These are phyloP conservation scores for Aphodius granarius DNA, from an alignment of 2,888 invertebrate species.

Conservation along the genomic window DNA sequence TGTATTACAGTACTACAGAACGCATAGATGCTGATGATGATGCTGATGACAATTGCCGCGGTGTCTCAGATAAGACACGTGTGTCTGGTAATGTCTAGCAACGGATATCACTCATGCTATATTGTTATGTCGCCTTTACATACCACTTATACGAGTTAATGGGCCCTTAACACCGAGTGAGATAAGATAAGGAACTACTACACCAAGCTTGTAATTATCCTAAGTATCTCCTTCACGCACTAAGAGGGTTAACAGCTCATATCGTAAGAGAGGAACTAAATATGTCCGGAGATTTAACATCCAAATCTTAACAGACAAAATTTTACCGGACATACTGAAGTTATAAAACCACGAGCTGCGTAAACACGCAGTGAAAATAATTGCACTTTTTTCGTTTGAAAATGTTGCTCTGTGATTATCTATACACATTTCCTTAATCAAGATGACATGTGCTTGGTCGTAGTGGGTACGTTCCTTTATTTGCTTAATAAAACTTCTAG, in stretches of 20 bases:
- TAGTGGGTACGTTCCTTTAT: no score
- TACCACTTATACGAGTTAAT: slow-evolving; percentile 6
- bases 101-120: slow-evolving; percentile 17
- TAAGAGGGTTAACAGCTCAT: background rate
- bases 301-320: no score
- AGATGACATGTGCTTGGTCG: no score
- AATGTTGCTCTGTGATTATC: no score
- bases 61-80: background rate
- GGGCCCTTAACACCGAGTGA: slow-evolving; percentile 4
- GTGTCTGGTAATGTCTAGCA: slow-evolving; percentile 13
- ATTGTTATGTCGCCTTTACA: slow-evolving; percentile 10
- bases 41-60: background rate
- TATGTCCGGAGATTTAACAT: no score
- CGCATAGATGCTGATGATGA: no score
- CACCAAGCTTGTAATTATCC: background rate
- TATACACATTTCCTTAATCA: no score
- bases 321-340: no score
- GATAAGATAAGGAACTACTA: slow-evolving; percentile 4
- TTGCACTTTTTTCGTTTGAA: no score
- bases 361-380: no score
- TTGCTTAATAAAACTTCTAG: background rate
- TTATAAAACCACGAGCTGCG: no score
- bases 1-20: no score
- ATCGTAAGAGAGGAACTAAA: background rate
- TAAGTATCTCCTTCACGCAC: background rate